Base-by-base conservation (phyloP, 2,113 vertebrate genomes). In the Gymnorhina tibicen region DNA sequence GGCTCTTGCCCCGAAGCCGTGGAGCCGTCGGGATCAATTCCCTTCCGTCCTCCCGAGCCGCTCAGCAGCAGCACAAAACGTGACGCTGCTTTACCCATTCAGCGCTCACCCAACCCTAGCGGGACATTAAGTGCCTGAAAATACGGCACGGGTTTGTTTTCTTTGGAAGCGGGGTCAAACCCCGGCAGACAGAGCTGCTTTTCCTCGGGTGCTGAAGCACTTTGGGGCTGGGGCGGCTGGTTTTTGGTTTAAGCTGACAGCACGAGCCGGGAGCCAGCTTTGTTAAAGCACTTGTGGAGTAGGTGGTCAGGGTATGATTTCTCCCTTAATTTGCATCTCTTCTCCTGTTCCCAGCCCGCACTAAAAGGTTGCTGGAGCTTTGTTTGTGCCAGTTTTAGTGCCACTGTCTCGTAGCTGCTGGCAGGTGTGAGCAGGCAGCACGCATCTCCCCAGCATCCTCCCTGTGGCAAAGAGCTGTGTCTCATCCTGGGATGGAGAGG, bases 1-100 rank as follows among this genome's bases (percentile, higher is more conserved):
- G 1, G 80, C 7, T 7, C 46, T 69, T 47, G 72, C 46, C 73
- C 64, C 1, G 62, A n/a, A 85, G 56, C 60, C 14, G 1, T 28
- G 92, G 64, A 87, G 90, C 37, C 62, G 0, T 41, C 11, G 3
- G 69, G 76, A 69, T 93, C 62, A 92, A 95, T 95, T 35, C 72
- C 69, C 66, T 66, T 53, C 74, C 75, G 86, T 94, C 68, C 85
- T 93, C 49, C 52, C 9, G 69, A 2, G 35, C 86, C 10, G 80
- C 81, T 83, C 70, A 46, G 85, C 76, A 86, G 89, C 85, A 35
- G 3, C 87, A 50, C 47, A 89, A 91, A 94, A 91, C 35, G 75
- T 52, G 94, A 77, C 67, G 15, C 95, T 96, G 96, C 96, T 97
- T 96, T 96, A 78, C 77, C 94, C 94, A 94, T 93, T 81, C 95